These are phyloP conservation scores for Adela reaumurella DNA, from an alignment of 2,888 invertebrate genomes.

Conservation along the genomic window DNA sequence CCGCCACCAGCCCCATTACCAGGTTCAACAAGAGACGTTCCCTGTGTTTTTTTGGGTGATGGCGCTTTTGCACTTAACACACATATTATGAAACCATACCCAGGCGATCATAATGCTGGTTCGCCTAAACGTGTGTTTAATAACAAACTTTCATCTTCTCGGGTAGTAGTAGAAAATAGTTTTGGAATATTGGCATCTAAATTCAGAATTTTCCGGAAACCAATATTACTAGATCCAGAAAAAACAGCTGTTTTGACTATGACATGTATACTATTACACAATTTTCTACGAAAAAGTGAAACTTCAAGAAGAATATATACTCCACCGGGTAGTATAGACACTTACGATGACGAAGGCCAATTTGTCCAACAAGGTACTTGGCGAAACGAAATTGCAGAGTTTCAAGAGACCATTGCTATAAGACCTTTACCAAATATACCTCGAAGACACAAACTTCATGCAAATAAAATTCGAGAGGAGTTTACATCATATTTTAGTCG, in stretches of 20 bases:
- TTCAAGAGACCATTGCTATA: conserved; percentile 7
- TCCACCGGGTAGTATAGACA: not conserved
- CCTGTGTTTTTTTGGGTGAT: too few species aligned
- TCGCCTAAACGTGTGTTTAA: too few species aligned
- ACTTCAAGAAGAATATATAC: not conserved
- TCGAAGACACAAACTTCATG: conserved; percentile 12
- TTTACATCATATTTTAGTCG: conserved; percentile 6
- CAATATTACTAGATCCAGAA: not conserved
- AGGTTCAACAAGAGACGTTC: not conserved
- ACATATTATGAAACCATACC: too few species aligned
- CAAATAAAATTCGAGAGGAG: conserved; percentile 7
- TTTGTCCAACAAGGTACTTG: not conserved
- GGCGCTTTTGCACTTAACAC: too few species aligned
- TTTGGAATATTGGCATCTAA: not conserved
- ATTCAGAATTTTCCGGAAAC: not conserved
- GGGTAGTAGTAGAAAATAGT: too few species aligned
- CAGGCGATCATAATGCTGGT: too few species aligned
- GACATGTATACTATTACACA: conserved; percentile 1
- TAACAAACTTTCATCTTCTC: too few species aligned
- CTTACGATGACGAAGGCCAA: not conserved
- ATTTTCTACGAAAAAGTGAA: not conserved
- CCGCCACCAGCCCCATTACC: conserved; percentile 1
- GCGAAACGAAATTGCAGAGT: too few species aligned
- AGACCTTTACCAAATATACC: conserved; percentile 12
- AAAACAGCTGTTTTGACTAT: not conserved